Evolutionary conservation across 2,888 invertebrate genomes (phyloP).

Genomic region (Sylvicola cinctus): DNA sequence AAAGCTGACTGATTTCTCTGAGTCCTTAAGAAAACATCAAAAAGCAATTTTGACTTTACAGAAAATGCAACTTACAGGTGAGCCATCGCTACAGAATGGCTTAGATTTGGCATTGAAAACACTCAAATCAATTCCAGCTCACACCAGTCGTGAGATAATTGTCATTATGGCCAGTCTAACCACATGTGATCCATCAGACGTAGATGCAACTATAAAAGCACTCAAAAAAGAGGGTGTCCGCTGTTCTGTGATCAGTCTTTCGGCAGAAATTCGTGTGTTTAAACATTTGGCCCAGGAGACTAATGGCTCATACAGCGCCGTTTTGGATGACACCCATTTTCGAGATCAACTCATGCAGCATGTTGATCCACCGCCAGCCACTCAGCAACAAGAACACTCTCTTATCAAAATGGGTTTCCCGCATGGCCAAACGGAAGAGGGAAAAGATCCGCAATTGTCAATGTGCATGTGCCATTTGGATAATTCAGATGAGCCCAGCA

Average conservation of each 20-base stretch:
- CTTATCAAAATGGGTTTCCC: slow-evolving; percentile 96
- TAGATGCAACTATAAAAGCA: slow-evolving; percentile 55
- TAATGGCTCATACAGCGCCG: slow-evolving; percentile 67
- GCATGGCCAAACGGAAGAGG: slow-evolving; percentile 42
- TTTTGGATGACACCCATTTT: slow-evolving; percentile 63
- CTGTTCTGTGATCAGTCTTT: slow-evolving; percentile 85
- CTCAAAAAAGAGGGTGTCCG: slow-evolving; percentile 66
- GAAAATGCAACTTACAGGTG: slow-evolving; percentile 56
- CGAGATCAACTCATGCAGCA: slow-evolving; percentile 42
- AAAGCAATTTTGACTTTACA: slow-evolving; percentile 36
- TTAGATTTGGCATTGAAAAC: slow-evolving; percentile 71
- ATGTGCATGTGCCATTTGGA: slow-evolving; percentile 91
- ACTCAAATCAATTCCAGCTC: slow-evolving; percentile 72
- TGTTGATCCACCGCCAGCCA: slow-evolving; percentile 50
- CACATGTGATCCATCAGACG: slow-evolving; percentile 92
- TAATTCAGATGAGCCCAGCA: slow-evolving; percentile 41
- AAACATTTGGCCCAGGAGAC: slow-evolving; percentile 70
- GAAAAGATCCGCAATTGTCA: slow-evolving; percentile 47
- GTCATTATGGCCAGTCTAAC: slow-evolving; percentile 85
- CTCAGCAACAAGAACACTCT: slow-evolving; percentile 48
- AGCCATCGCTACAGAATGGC: slow-evolving; percentile 92
- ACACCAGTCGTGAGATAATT: slow-evolving; percentile 86
- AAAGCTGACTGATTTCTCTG: slow-evolving; percentile 75
- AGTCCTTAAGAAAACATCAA: slow-evolving; percentile 61
- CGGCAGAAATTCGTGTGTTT: slow-evolving; percentile 88